Conservation (phyloP, 2,113 vertebrate species). For the Poeciliopsis turrubarensis region DNA sequence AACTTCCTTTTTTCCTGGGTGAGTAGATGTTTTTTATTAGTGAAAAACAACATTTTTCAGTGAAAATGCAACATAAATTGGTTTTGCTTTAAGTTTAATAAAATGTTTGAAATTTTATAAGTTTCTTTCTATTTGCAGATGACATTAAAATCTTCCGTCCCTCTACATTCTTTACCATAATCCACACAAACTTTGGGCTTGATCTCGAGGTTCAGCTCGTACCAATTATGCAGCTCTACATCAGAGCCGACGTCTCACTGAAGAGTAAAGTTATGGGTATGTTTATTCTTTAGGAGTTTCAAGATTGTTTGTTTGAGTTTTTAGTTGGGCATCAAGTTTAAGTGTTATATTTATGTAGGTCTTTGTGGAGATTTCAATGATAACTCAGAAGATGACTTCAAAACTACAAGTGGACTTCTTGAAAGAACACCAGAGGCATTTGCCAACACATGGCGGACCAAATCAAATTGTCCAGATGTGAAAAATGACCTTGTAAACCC, state of each 20-base stretch:
- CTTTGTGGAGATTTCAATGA: constrained; percentile 93
- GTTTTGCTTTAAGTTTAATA: neutral
- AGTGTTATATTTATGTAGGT: constrained; percentile 69
- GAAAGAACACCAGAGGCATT: constrained; percentile 86
- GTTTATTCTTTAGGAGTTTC: constrained; percentile 4
- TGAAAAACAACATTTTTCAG: neutral
- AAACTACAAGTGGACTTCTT: constrained; percentile 78
- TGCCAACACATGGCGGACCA: constrained; percentile 87
- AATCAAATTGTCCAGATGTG: constrained; percentile 79
- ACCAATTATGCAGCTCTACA: constrained; percentile 87
- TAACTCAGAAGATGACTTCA: constrained; percentile 84
- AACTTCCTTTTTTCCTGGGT: constrained; percentile 85
- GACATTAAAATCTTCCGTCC: constrained; percentile 83
- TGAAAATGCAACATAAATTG: neutral
- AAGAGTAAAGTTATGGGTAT: constrained; percentile 84
- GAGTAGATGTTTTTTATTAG: neutral
- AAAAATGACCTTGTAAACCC: constrained; percentile 80
- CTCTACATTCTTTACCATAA: constrained; percentile 85
- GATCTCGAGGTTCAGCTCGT: constrained; percentile 82
- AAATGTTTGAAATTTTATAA: neutral
- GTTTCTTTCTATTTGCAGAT: constrained; percentile 64
- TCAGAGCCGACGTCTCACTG: constrained; percentile 71
- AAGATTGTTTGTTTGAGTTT: neutral
- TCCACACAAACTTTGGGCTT: constrained; percentile 80
- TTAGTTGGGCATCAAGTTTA: neutral